Base-by-base conservation (phyloP, 2,113 vertebrate genomes). In the Mellivora capensis region DNA sequence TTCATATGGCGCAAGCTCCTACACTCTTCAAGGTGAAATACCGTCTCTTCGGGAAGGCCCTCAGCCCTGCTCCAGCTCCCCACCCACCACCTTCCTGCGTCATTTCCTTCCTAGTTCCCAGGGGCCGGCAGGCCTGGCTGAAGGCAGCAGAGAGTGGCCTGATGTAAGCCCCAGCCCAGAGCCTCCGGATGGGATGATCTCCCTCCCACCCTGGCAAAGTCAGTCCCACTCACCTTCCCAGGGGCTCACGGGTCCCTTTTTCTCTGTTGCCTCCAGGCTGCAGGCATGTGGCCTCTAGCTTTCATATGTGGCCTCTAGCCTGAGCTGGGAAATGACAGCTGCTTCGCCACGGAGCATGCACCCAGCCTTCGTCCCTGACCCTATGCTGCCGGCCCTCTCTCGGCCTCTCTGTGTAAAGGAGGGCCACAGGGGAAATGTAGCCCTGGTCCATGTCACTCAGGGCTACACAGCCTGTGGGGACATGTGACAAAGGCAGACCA, bases 181-280 rank as follows among this genome's bases (percentile, higher is more conserved):
- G 37, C 6, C 59, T 86, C 39, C 17, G 5, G 59, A 85, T 1
- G 21, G 39, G 3, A 37, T 1, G 21, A 93, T 42, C n/a, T 4
- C 25, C 3, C 2, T 6, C n/a, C 81, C 8, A 7, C 29, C 20
- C 31, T 0, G 3, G 62, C 4, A 7, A 74, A 61, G 79, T 94
- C 62, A 97, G 87, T 18, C 79, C 74, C 42, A 44, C 87, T 95
- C 96, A 93, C 39, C 49, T 93, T 91, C 67, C 76, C 34, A 17
- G 96, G 79, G 81, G 67, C 93, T 91, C 14, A 72, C 62, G 21
- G 9, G 4, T 23, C 27, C 4, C 11, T 12, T 82, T 13, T 44
- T 39, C 23, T 42, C 49, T 31, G 47, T 37, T 72, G 61, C 42
- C 96, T 89, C 80, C 57, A 87, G 42, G 54, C 91, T 0, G 0